Evolutionary conservation across 2,888 invertebrate genomes (phyloP), one percentile per base, ranked within the genome.

Genomic region (Trissolcus brochymenae): DNA sequence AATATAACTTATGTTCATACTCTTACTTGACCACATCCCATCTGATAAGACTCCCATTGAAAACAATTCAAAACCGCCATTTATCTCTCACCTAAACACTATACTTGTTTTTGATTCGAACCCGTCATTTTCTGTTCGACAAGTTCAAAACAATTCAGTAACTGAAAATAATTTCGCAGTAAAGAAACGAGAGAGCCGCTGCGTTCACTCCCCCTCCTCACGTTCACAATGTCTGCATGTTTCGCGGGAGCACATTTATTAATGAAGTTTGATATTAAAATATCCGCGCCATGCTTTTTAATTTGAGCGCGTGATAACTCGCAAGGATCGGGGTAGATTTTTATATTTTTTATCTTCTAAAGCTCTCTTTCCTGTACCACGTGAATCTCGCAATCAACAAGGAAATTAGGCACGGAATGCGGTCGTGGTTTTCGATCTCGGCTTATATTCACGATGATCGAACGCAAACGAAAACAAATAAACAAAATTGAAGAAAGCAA

Each of bases 341-440:
- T 74, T 49, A 53, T 7, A 54, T 54, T 64, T 71, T 71, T 66
- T 72, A 51, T 25, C 54, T 74, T 67, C 65, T 51, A 51, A 41
- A 71, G 62, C 67, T 43, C 66, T 71, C 56, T 65, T n/a, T 72
- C 60, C 75, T 60, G 64, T 75, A 68, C 55, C 68, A 75, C 55
- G 75, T 67, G 66, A 78, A 71, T 74, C 71, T 56, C 68, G 59
- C 57, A 50, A 79, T 76, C 78, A 74, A 71, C 73, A 74, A 85
- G 85, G 84, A 87, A 88, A 87, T 87, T 85, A 87, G 87, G 84
- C 86, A 81, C 81, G 85, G 85, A 84, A 87, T 85, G 84, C 81
- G 78, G 78, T 64, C 73, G 73, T 53, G 59, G 71, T 67, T 76
- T 76, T 77, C 73, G 72, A 75, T 73, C 66, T 57, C 81, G 77